Conservation (phyloP, 2,888 invertebrate genomes). For the Aspidapion aeneum region DNA sequence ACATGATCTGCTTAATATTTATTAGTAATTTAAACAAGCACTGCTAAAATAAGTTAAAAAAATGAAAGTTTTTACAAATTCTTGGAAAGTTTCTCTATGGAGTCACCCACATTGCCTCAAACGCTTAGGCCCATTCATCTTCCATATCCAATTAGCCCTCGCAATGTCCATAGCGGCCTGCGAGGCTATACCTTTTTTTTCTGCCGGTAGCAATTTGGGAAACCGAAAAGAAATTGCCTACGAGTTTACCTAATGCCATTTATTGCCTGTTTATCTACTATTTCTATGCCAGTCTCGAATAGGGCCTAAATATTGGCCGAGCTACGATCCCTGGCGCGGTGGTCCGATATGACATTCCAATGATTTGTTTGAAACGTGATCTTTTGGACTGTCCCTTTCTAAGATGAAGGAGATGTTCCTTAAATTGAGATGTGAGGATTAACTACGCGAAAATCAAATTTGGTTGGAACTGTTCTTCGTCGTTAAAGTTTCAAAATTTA, state of each 20-base stretch:
- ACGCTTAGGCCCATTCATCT: not conserved
- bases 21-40: too few relatives aligned
- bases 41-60: too few relatives aligned
- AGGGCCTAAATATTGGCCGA: slow-evolving; percentile 22
- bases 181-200: not conserved
- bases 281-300: slow-evolving; percentile 47
- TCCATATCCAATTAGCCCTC: not conserved
- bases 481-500: too few relatives aligned
- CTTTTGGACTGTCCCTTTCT: not conserved
- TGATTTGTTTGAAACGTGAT: not conserved
- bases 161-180: not conserved
- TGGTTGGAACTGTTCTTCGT: too few relatives aligned
- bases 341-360: not conserved
- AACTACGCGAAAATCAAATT: too few relatives aligned
- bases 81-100: too few relatives aligned
- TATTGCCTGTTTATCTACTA: slow-evolving; percentile 47
- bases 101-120: too few relatives aligned
- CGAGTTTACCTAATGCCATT: slow-evolving; percentile 35
- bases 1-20: too few relatives aligned
- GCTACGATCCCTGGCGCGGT: not conserved
- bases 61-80: too few relatives aligned
- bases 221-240: not conserved
- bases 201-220: not conserved
- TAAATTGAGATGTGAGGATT: too few relatives aligned
- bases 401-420: too few relatives aligned